Evolutionary conservation across 1,140 invertebrate genomes (phyloP).

Genomic region (Drosophila novamexicana): DNA sequence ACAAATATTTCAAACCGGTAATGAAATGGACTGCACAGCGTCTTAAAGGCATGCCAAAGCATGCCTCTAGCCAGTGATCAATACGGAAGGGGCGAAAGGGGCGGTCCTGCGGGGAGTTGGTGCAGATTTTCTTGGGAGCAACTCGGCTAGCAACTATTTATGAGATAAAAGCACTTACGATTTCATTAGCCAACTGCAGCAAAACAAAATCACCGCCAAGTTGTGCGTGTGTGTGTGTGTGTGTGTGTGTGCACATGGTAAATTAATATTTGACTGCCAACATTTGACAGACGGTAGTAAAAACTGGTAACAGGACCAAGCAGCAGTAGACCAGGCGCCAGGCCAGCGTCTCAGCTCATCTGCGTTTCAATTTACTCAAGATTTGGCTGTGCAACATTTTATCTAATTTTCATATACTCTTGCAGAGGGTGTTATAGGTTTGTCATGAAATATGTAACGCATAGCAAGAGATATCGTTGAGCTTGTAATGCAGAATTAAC

Average conservation of each 20-base stretch:
- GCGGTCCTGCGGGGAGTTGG: background rate
- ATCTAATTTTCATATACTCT: background rate
- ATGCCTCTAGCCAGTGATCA: background rate
- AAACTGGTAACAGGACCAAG: slow-evolving; percentile 32
- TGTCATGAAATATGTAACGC: background rate
- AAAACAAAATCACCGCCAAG: slow-evolving; percentile 75
- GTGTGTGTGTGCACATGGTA: slow-evolving; percentile 25
- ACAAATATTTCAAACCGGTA: slow-evolving; percentile 65
- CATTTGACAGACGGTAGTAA: slow-evolving; percentile 55
- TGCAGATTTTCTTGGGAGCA: slow-evolving; percentile 12
- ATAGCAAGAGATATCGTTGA: too few relatives aligned
- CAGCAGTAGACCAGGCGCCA: slow-evolving; percentile 5
- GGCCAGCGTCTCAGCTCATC: slow-evolving; percentile 10
- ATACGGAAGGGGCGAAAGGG: background rate
- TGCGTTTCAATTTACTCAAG: slow-evolving; percentile 67
- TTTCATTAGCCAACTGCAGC: slow-evolving; percentile 79
- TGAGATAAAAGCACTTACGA: slow-evolving; percentile 81
- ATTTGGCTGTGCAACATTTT: background rate
- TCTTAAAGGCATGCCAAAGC: slow-evolving; percentile 36
- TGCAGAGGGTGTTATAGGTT: background rate
- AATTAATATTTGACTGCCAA: slow-evolving; percentile 76
- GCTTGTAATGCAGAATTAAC: too few relatives aligned
- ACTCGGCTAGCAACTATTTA: slow-evolving; percentile 69
- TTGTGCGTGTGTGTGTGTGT: slow-evolving; percentile 20
- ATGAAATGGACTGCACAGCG: slow-evolving; percentile 48